phyloP scores from a whole-genome alignment of 2,797 vertebrate genomes.

The Rhinophrynus dorsalis region DNA sequence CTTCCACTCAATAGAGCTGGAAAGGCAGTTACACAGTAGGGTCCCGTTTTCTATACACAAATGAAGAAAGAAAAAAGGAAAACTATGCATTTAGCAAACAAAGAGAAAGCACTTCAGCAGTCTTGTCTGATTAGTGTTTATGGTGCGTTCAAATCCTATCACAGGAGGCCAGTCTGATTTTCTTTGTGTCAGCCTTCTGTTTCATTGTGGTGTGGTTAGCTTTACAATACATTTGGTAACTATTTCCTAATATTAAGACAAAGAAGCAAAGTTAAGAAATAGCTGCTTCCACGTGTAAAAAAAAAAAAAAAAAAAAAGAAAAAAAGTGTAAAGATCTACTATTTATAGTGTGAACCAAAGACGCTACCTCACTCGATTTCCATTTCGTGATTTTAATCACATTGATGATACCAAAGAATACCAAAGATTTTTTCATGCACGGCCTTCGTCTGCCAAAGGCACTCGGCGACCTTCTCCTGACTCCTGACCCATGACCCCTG shows the following conservation, averaged over 20 bases:
- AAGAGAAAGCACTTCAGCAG: conserved; percentile 93
- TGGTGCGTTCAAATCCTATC: conserved; percentile 71
- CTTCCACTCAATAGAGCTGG: conserved; percentile 55
- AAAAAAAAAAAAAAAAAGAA: conserved; percentile 55
- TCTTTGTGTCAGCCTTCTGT: conserved; percentile 72
- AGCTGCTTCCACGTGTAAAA: conserved; percentile 78
- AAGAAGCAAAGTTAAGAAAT: conserved; percentile 80
- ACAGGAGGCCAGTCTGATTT: conserved; percentile 65
- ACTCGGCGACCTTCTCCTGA: conserved; percentile 72
- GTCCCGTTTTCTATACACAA: conserved; percentile 58
- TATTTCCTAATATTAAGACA: conserved; percentile 78
- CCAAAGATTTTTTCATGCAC: conserved; percentile 96
- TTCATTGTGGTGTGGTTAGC: conserved; percentile 80
- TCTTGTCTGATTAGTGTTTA: conserved; percentile 69
- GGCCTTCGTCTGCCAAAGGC: conserved; percentile 86
- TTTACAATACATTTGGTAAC: conserved; percentile 79
- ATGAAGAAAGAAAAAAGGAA: conserved; percentile 61
- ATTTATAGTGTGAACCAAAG: conserved; percentile 99
- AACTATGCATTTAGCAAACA: conserved; percentile 92
- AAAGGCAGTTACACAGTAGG: conserved; percentile 53
- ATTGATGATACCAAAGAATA: conserved; percentile 99
- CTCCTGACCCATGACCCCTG: conserved; percentile 54
- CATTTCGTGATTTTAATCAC: conserved; percentile 99
- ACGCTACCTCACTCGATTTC: conserved; percentile 99
- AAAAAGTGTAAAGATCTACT: conserved; percentile 87